Conservation (phyloP, 2,888 invertebrate species). For the Cephus spinipes region DNA sequence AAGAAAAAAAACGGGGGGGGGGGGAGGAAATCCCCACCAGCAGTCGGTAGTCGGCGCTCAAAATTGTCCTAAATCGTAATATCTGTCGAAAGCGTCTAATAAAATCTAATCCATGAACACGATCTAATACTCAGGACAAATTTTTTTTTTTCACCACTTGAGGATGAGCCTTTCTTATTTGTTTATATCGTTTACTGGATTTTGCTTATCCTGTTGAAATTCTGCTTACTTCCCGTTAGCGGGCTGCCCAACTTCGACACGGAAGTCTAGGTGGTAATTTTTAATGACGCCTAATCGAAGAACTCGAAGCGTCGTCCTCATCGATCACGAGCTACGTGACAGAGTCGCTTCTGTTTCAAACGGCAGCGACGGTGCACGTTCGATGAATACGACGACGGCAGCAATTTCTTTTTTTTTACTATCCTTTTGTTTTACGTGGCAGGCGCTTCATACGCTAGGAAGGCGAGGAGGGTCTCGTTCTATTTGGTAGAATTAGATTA, state of each 20-base stretch:
- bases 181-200: not conserved
- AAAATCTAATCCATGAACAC: not conserved
- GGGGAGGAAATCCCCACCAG: constrained; percentile 32
- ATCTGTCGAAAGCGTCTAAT: not conserved
- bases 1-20: constrained; percentile 30
- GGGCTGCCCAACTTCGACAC: constrained; percentile 35
- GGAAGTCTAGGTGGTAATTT: constrained; percentile 45
- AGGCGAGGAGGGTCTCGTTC: constrained; percentile 51
- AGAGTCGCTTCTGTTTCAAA: not conserved
- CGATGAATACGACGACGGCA: constrained; percentile 3
- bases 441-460: constrained; percentile 55
- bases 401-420: constrained; percentile 10
- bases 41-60: not conserved
- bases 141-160: not conserved
- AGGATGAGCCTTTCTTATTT: not conserved
- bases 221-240: constrained; percentile 19
- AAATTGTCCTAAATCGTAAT: not conserved
- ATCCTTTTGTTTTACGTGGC: constrained; percentile 22
- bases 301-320: constrained; percentile 28
- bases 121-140: not conserved
- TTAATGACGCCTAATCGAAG: constrained; percentile 32
- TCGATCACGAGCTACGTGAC: constrained; percentile 13
- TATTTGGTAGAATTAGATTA: constrained; percentile 46
- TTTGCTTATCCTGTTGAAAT: not conserved
- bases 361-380: constrained; percentile 6